Evolutionary conservation across 2,113 vertebrate species (phyloP), one percentile per base, ranked within the genome.

Genomic region (Lutjanus erythropterus): DNA sequence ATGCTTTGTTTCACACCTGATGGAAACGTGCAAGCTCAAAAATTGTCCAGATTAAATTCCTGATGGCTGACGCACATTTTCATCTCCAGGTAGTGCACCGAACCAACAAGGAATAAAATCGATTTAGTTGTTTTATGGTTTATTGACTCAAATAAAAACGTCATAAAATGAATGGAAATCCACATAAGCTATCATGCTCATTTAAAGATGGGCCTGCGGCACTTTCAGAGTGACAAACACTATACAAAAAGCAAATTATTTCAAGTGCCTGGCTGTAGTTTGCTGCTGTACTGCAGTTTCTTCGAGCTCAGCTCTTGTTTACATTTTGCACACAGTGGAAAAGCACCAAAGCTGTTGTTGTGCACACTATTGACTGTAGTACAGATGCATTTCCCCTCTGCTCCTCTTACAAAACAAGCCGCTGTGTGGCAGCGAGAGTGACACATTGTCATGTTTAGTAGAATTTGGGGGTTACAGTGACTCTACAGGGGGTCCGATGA

Each of bases 91-190:
- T 18, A 65, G 70, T 46, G 55, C 70, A 60, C 18, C 39, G 65
- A 84, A 59, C 35, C 65, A 35, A 31, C 33, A 29, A 50, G 23
- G 53, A 85, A 73, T 68, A 39, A 6, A 83, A 79, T 58, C 0
- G 39, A 77, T 85, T 83, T 60, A 42, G 58, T 35, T 80, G 50
- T 71, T 84, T 77, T 80, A 67, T 52, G 55, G 62, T 70, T 70
- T 69, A 80, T 82, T 78, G 77, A 80, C 47, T 75, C 62, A 39
- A 60, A 56, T 65, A 49, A 83, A 67, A 77, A 29, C 44, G 25
- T 71, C 37, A 11, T 50, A 71, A 58, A 69, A 31, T 52, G 25
- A 46, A 59, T 64, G 12, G 44, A 47, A 70, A 44, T 31, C 2
- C 47, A 59, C 25, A n/a, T 15, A 42, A 61, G 18, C 14, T 31